Base-by-base conservation (phyloP, 64 coral and sea anemone genomes). In the Actinia equina region DNA sequence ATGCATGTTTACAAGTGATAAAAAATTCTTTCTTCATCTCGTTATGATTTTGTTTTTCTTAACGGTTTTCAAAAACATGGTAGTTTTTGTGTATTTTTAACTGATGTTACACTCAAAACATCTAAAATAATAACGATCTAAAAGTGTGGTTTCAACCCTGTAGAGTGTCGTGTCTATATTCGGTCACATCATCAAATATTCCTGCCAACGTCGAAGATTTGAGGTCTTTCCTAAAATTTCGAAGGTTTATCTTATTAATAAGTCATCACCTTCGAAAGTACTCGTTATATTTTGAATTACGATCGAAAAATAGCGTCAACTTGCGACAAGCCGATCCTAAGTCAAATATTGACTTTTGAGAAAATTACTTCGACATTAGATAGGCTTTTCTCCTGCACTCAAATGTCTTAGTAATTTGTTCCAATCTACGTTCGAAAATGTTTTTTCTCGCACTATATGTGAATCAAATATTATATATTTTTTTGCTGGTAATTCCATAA, bases 161-260 rank as follows among this genome's bases (percentile, higher is more conserved):
- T 65, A 23, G 12, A 74, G 23, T 14, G 23, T 25, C 26, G 69
- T 69, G 19, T 41, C 69, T 52, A 81, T 81, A 52, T 81, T 81
- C 52, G 49, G 78, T 49, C 69, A 26, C 13, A 13, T 74, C 69
- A 74, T 74, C 69, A 81, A 44, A 52, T 46, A 81, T 81, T 81
- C 78, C 44, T 44, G 9, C 44, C 16, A 17, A 51, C 6, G 44
- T 81, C 4, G 44, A 81, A 81, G 45, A 81, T 44, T 74, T 74
- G 69, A 74, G 69, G 69, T 74, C 69, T 74, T 44, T 52, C 49
- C 78, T 49, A 1, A 19, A 81, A 49, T 81, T 81, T 37, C 41
- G 17, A 81, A 43, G 78, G 41, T 81, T 81, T 81, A 12, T 81
- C 27, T 22, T 52, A 81, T 81, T 52, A 81, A 81, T 81, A 81